Base-by-base conservation (phyloP, 2,113 vertebrate species). In the Erythrolamprus reginae region DNA sequence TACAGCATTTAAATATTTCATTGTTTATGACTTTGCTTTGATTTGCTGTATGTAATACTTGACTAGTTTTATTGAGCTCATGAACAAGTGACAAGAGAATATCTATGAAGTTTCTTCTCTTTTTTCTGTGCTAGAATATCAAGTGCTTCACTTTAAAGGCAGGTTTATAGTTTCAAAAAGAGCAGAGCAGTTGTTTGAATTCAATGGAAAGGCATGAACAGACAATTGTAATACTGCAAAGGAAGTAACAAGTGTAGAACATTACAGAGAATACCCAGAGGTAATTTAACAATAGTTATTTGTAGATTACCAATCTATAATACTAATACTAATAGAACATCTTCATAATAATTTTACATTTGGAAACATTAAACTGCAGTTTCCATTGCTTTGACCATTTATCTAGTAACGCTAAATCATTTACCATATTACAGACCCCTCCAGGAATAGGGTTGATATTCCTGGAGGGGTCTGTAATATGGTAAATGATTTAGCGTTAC, bases 141-240 rank as follows among this genome's bases (percentile, higher is more conserved):
- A 33, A 92, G 86, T 93, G 86, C 3, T 12, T 23, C 91, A 90
- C 93, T 95, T 93, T 90, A 95, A 93, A 94, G 88, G 19, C 84
- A 94, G 2, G 82, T 92, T 92, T 94, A 56, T 7, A 1, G 90
- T 95, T 42, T 89, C 89, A 93, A 91, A 82, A 70, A 50, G 48
- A 93, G 84, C 33, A 88, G 50, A 93, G 53, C 84, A 94, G 82
- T 61, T 95, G 89, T 89, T 28, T 87, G 77, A 85, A 93, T 90
- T 97, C 91, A 82, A 47, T 90, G 90, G 95, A 93, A 95, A 92
- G 92, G 93, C 90, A 91, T 26, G 94, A 96, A 95, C 94, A 96
- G 93, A 94, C 96, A 96, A 94, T 95, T 91, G 89, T 94, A 95
- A 91, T 53, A 94, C 94, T 91, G 15, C 55, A 90, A 94, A 42